Evolutionary conservation across 1,140 invertebrate species (phyloP).

Genomic region (Papilio helenus): DNA sequence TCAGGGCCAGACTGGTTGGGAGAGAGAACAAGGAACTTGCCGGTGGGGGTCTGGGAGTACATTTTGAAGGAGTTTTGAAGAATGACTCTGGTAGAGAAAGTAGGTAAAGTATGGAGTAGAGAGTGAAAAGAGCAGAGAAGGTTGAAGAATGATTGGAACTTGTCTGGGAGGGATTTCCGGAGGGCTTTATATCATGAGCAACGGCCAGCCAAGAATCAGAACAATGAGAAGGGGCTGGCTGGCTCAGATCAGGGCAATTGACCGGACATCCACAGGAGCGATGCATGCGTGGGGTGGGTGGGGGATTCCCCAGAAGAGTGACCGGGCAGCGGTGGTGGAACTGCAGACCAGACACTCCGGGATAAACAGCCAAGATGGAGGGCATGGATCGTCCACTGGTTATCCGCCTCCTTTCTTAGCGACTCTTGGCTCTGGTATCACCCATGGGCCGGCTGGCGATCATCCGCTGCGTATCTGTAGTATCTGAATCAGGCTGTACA

Average conservation of each 20-base stretch:
- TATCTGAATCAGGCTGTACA: constrained; percentile 4
- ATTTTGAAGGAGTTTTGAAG: no score
- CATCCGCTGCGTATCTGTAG: constrained; percentile 2
- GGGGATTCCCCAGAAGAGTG: constrained; percentile 2
- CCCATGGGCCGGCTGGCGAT: neutral
- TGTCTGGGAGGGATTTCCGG: constrained; percentile 2
- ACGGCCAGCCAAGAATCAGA: neutral
- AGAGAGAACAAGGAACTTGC: no score
- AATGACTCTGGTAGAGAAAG: no score
- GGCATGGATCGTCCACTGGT: constrained; percentile 2
- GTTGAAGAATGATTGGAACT: neutral
- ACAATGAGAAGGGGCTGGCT: constrained; percentile 2
- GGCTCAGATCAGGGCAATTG: neutral
- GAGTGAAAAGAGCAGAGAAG: neutral
- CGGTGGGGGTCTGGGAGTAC: no score
- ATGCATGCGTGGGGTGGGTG: constrained; percentile 1
- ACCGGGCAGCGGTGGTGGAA: neutral
- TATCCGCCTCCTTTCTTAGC: constrained; percentile 3
- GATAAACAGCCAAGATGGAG: neutral
- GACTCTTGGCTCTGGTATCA: constrained; percentile 3
- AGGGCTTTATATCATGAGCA: neutral
- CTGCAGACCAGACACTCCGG: neutral
- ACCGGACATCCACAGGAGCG: constrained; percentile 1
- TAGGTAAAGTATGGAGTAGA: neutral
- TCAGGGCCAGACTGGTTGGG: no score